Base-by-base conservation (phyloP, 1,140 invertebrate genomes). In the Trichogramma pretiosum region DNA sequence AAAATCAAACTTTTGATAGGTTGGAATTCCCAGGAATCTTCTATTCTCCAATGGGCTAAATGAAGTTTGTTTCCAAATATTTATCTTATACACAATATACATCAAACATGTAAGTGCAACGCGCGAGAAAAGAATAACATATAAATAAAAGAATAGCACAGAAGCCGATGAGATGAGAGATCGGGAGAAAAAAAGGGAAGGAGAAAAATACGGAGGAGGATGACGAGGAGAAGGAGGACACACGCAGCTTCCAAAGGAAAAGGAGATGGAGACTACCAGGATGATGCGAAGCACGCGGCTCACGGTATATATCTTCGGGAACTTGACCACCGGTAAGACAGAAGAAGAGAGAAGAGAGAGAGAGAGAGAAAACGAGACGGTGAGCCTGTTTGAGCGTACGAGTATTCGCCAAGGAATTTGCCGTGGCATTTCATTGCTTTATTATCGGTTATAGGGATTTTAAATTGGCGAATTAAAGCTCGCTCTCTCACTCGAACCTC, bases 31-130 rank as follows among this genome's bases (percentile, higher is more conserved):
- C n/a, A n/a, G n/a, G n/a, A n/a, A n/a, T n/a, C n/a, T n/a, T n/a
- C n/a, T n/a, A n/a, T n/a, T n/a, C n/a, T n/a, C n/a, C n/a, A 66
- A 65, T 61, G 61, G 64, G 49, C 46, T 50, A 61, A 63, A 56
- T 59, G 61, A 66, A 64, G 63, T 62, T 52, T 66, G 56, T 48
- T 63, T 67, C 58, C 64, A 65, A 66, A 68, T 64, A 64, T 63
- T 52, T 55, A 36, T 46, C 38, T n/a, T n/a, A n/a, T 35, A 35
- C 14, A 16, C 34, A 35, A 35, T 35, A 35, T n/a, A n/a, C 18
- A 16, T 35, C 34, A 35, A 35, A 35, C 7, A 35, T 35, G 7
- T 35, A 17, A 13, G 18, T 35, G 5, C 4, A 13, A 4, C n/a
- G 18, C 5, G 5, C 18, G 5, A 35, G n/a, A n/a, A n/a, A n/a